These are phyloP conservation scores for Trachelus tabidus DNA, from an alignment of 2,888 invertebrate genomes.

Conservation along the genomic window DNA sequence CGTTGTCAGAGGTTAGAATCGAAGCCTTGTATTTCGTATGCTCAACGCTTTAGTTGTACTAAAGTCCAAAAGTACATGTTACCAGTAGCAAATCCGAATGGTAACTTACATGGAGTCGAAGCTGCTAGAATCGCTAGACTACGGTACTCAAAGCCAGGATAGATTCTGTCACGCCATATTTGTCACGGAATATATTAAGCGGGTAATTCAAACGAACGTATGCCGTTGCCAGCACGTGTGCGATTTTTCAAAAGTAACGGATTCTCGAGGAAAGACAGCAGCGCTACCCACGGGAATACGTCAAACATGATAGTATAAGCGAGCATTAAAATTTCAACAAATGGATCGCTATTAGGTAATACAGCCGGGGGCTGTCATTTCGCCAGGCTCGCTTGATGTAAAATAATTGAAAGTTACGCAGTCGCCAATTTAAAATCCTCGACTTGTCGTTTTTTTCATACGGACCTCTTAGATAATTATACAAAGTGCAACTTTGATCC, in stretches of 20 bases:
- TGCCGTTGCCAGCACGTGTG: neutral
- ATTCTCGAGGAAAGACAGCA: neutral
- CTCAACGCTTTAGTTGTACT: neutral
- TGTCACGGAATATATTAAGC: neutral
- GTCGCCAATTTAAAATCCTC: slow-evolving; percentile 7
- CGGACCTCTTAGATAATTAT: neutral
- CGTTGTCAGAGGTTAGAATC: neutral
- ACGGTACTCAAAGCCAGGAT: neutral
- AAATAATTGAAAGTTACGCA: slow-evolving; percentile 12
- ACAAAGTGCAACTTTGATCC: neutral
- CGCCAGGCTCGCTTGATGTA: neutral
- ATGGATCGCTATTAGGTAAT: slow-evolving; percentile 19
- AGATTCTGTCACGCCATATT: neutral
- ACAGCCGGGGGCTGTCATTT: slow-evolving; percentile 4
- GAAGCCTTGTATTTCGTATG: neutral
- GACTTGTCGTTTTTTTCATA: neutral
- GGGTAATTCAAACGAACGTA: neutral
- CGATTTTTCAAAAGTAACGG: neutral
- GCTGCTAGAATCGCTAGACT: neutral
- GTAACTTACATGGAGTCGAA: neutral
- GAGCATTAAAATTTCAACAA: slow-evolving; percentile 17
- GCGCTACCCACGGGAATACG: neutral
- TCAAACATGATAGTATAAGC: neutral
- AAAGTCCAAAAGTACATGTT: neutral
- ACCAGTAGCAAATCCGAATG: neutral